A percentile compares a stretch with the other conserved stretches of the same genome.
These are phyloP conservation scores for Diplodus sargus DNA, from an alignment of 2,797 vertebrate genomes.

Conservation along the genomic window DNA sequence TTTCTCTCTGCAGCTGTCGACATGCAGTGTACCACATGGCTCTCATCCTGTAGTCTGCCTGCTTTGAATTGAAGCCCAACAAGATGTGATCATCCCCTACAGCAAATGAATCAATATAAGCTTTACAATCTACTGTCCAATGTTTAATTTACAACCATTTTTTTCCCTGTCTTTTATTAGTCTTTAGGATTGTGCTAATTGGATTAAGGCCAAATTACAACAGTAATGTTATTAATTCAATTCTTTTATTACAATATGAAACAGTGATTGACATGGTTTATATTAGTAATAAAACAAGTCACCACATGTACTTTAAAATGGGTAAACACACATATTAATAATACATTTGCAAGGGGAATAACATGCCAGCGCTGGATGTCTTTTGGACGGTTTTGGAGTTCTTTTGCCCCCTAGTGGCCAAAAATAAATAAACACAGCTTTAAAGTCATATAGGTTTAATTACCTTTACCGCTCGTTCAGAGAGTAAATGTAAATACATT, in stretches of 20 bases:
- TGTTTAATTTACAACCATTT: neutral
- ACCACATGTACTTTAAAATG: neutral
- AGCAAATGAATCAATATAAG: neutral
- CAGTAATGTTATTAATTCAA: neutral
- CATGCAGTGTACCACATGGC: no score
- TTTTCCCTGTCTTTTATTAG: neutral
- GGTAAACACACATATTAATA: neutral
- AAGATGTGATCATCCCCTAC: neutral
- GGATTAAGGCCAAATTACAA: neutral
- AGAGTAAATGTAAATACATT: slow-evolving; percentile 1
- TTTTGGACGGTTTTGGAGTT: neutral
- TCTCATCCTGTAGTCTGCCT: neutral
- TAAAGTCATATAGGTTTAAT: neutral
- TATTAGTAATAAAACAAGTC: neutral
- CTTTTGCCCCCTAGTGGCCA: neutral
- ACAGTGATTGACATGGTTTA: neutral
- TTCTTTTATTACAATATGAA: neutral
- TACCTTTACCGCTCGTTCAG: neutral
- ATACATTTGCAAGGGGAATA: neutral
- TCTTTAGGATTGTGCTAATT: neutral
- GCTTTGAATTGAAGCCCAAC: slow-evolving; percentile 5
- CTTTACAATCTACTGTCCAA: neutral
- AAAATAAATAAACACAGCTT: neutral
- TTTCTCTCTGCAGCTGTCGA: no score
- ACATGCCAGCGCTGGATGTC: neutral